Conservation (phyloP, 2,888 invertebrate genomes). For the Orthosia cruda region DNA sequence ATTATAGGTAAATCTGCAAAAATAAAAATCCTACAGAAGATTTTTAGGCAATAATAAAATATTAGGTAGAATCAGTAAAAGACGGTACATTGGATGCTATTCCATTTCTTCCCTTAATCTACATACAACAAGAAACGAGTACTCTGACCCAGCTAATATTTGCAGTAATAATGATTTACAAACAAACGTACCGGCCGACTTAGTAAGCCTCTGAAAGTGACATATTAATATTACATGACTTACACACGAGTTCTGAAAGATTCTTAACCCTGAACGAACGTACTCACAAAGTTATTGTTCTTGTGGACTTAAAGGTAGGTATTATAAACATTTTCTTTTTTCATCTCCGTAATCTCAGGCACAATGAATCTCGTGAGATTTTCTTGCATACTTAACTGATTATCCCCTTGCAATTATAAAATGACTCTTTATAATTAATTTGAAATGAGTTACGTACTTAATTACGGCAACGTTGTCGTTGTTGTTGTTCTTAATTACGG, state of each 20-base stretch:
- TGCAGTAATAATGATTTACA: conserved; percentile 59
- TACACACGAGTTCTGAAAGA: conserved; percentile 23
- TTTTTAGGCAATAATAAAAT: not conserved
- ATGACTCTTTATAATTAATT: conserved; percentile 57
- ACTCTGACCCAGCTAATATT: conserved; percentile 35
- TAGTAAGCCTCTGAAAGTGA: conserved; percentile 34
- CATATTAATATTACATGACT: conserved; percentile 52
- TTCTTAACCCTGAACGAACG: conserved; percentile 13
- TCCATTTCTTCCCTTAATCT: not conserved
- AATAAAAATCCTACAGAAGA: no score
- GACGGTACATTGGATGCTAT: not conserved
- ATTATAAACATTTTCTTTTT: conserved; percentile 50
- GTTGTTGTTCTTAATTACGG: conserved; percentile 44
- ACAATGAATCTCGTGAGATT: conserved; percentile 67
- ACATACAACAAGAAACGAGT: conserved; percentile 14
- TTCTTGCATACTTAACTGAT: conserved; percentile 49
- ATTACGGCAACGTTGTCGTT: conserved; percentile 49
- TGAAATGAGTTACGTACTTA: conserved; percentile 49
- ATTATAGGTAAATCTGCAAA: not conserved
- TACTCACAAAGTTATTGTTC: conserved; percentile 36
- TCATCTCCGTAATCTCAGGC: conserved; percentile 28
- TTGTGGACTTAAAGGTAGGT: conserved; percentile 12
- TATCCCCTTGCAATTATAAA: conserved; percentile 51
- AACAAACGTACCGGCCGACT: conserved; percentile 52
- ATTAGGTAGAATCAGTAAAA: not conserved